Conservation (phyloP, 2,888 invertebrate species). For the Agrotis clavis region DNA sequence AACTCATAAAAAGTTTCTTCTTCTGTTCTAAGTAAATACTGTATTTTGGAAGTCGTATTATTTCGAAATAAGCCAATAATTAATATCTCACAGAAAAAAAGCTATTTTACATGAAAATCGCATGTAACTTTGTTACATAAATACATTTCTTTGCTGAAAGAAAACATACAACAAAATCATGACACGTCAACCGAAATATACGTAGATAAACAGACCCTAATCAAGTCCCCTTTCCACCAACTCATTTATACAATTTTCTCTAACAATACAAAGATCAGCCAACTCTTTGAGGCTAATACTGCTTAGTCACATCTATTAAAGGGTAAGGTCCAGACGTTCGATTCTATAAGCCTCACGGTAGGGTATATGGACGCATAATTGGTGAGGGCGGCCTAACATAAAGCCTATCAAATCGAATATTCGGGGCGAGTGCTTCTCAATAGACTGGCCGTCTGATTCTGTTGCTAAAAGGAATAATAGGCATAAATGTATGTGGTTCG, state of each 20-base stretch:
- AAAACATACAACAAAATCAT: background rate
- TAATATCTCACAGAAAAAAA: no score
- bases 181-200: background rate
- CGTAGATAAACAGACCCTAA: background rate
- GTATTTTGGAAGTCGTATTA: no score
- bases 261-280: conserved; percentile 34
- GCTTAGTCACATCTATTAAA: conserved; percentile 52
- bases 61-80: no score
- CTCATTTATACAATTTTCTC: conserved; percentile 43
- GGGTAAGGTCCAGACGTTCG: conserved; percentile 38
- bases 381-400: conserved; percentile 61
- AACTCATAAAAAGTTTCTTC: no score
- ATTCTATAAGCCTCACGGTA: conserved; percentile 47
- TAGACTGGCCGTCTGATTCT: conserved; percentile 59
- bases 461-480: conserved; percentile 57
- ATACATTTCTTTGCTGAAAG: no score
- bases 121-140: no score
- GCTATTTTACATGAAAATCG: no score
- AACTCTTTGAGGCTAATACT: conserved; percentile 42
- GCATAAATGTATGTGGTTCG: conserved; percentile 30
- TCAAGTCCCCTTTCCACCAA: conserved; percentile 21
- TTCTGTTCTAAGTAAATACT: no score
- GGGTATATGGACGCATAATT: conserved; percentile 65
- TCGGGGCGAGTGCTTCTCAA: conserved; percentile 63
- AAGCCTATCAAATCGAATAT: conserved; percentile 66